Conservation (phyloP, 2,888 invertebrate genomes). For the Clivina fossor region DNA sequence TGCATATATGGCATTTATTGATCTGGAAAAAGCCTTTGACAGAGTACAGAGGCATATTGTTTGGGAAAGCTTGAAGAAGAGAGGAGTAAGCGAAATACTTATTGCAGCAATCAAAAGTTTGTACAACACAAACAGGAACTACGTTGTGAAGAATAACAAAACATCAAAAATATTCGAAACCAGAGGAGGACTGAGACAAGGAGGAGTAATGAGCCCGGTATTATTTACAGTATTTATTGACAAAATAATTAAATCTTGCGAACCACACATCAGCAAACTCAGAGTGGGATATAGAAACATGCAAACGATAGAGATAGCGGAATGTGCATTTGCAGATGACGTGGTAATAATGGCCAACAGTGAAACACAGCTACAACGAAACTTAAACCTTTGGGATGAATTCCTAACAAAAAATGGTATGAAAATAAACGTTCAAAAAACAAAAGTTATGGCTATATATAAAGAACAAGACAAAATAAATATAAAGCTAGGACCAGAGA, state of each 20-base stretch:
- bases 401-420: neutral
- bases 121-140: constrained; percentile 9
- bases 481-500: no score
- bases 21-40: constrained; percentile 37
- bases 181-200: neutral
- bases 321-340: constrained; percentile 1
- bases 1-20: constrained; percentile 31
- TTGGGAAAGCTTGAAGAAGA: constrained; percentile 26
- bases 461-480: no score
- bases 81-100: constrained; percentile 22
- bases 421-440: no score
- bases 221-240: constrained; percentile 4
- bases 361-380: neutral
- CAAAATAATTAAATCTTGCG: neutral
- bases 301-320: neutral
- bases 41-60: constrained; percentile 19
- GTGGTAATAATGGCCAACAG: neutral
- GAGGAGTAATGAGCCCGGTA: constrained; percentile 17
- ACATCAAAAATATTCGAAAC: neutral
- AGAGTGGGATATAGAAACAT: neutral
- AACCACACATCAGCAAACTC: neutral
- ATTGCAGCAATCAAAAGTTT: constrained; percentile 18
- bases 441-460: no score
- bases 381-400: neutral
- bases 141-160: constrained; percentile 1